A percentile compares a stretch with the other conserved stretches of the same genome.
Evolutionary conservation across 2,113 vertebrate species (phyloP).

Genomic region (Rhizomys pruinosus): DNA sequence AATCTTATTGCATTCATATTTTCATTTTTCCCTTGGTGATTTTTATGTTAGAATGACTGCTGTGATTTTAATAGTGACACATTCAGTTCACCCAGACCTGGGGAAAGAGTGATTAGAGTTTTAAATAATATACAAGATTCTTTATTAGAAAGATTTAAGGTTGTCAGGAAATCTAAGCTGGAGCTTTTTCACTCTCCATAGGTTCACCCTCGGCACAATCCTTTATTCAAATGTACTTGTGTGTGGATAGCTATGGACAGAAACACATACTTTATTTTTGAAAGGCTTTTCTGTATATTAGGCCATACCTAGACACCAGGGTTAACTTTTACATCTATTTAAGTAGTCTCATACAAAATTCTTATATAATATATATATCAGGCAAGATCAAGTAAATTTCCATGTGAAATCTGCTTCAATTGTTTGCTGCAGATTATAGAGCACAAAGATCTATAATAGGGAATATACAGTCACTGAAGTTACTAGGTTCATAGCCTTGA

Average conservation of each 20-base stretch:
- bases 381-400: neutral
- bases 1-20: slow-evolving; percentile 63
- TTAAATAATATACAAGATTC: slow-evolving; percentile 66
- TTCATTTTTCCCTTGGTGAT: slow-evolving; percentile 76
- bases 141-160: slow-evolving; percentile 63
- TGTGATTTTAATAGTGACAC: slow-evolving; percentile 77
- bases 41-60: slow-evolving; percentile 79
- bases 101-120: slow-evolving; percentile 59
- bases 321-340: neutral
- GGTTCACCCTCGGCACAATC: neutral
- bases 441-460: neutral
- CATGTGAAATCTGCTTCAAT: neutral
- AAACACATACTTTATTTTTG: neutral
- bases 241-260: neutral
- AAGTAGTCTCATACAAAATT: neutral
- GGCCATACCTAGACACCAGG: neutral
- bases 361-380: neutral
- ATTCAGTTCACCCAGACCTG: slow-evolving; percentile 52
- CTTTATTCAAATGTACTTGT: slow-evolving; percentile 25
- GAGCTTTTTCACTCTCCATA: slow-evolving; percentile 43
- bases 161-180: slow-evolving; percentile 32
- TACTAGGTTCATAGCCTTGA: neutral
- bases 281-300: neutral
- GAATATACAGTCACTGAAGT: neutral
- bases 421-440: slow-evolving; percentile 9